phyloP scores from a whole-genome alignment of 2,113 vertebrate genomes.

The Gambusia holbrooki region DNA sequence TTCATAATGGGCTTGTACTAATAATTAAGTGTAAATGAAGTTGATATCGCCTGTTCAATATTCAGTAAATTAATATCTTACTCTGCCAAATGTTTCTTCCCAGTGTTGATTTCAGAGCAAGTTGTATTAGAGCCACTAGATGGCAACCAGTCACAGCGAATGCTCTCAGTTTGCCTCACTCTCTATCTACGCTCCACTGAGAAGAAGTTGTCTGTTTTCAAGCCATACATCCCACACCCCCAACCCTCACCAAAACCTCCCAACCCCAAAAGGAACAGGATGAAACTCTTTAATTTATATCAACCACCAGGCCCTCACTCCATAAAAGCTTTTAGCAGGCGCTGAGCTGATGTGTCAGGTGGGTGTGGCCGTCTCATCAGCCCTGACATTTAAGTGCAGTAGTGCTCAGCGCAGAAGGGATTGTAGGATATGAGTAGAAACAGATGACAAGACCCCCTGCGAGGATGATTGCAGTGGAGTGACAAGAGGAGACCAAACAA shows the following conservation, averaged over 20 bases:
- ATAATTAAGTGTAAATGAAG: not conserved
- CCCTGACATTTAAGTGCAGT: slow-evolving; percentile 98
- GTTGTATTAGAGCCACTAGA: slow-evolving; percentile 61
- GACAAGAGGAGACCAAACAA: slow-evolving; percentile 78
- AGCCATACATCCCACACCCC: slow-evolving; percentile 24
- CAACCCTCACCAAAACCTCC: slow-evolving; percentile 7
- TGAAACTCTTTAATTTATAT: slow-evolving; percentile 70
- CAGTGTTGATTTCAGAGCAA: not conserved
- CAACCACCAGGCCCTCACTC: slow-evolving; percentile 67
- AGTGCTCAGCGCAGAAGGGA: slow-evolving; percentile 94
- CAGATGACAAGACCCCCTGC: slow-evolving; percentile 86
- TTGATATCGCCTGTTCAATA: not conserved
- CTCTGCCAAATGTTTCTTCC: not conserved
- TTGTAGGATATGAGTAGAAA: slow-evolving; percentile 90
- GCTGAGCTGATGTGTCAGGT: slow-evolving; percentile 76
- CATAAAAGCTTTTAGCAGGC: slow-evolving; percentile 80
- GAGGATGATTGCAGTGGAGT: slow-evolving; percentile 94
- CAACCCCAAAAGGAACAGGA: slow-evolving; percentile 3
- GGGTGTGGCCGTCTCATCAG: slow-evolving; percentile 86
- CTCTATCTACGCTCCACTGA: slow-evolving; percentile 13
- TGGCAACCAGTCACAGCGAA: slow-evolving; percentile 67
- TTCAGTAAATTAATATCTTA: not conserved
- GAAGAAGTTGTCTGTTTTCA: slow-evolving; percentile 57
- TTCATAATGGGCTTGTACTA: no score
- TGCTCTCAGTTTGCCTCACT: slow-evolving; percentile 1